phyloP scores from a whole-genome alignment of 2,888 invertebrate genomes.

The Chirona hameri region DNA sequence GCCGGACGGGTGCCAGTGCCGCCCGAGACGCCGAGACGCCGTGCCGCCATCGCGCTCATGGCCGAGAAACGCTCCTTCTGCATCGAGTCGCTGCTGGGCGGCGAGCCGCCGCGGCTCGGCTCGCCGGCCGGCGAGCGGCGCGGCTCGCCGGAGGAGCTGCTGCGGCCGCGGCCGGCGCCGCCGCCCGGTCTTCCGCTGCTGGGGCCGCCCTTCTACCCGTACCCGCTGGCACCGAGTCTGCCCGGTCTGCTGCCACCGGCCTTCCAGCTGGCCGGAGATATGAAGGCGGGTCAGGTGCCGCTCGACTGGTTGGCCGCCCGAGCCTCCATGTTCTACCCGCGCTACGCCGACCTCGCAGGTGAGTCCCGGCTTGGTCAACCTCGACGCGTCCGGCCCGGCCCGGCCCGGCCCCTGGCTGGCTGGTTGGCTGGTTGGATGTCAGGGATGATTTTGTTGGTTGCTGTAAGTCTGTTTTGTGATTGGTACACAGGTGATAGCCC shows the following conservation, averaged over 20 bases:
- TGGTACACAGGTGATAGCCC: too few species aligned
- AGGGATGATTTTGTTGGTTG: too few species aligned
- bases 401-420: too few species aligned
- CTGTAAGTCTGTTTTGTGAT: too few species aligned
- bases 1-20: background rate
- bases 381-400: too few species aligned
- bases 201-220: background rate
- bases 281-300: background rate
- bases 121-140: conserved; percentile 23
- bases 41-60: background rate
- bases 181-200: conserved; percentile 5
- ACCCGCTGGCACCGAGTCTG: background rate
- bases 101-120: conserved; percentile 34
- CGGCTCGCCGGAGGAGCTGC: conserved; percentile 23
- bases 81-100: conserved; percentile 39
- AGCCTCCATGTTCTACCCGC: conserved; percentile 12
- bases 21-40: background rate
- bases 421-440: too few species aligned
- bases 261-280: background rate
- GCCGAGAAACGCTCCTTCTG: conserved; percentile 38
- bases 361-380: background rate
- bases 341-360: conserved; percentile 24
- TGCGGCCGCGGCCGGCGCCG: background rate
- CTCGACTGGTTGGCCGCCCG: conserved; percentile 23
- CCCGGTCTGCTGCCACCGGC: background rate